Conservation (phyloP, 2,888 invertebrate species). For the Macaria liturata region DNA sequence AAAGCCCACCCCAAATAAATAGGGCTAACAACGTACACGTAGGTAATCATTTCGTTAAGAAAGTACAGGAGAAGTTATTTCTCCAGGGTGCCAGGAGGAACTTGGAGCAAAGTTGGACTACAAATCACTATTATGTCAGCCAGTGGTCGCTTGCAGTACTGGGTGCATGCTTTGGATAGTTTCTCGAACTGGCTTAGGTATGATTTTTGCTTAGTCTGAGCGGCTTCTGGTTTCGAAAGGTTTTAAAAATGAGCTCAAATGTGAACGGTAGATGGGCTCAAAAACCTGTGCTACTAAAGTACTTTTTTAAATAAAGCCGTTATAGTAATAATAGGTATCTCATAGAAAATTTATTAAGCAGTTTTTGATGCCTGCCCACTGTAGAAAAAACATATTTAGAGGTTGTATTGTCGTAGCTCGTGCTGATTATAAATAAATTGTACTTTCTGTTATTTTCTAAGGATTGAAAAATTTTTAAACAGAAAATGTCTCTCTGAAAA, state of each 20-base stretch:
- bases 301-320: too few species aligned
- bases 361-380: too few species aligned
- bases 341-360: too few species aligned
- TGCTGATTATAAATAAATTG: too few species aligned
- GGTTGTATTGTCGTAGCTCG: too few species aligned
- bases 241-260: neutral
- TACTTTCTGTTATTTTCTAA: too few species aligned
- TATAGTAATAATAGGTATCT: too few species aligned
- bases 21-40: constrained; percentile 78
- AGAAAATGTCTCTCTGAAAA: too few species aligned
- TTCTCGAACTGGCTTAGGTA: constrained; percentile 5
- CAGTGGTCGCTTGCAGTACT: constrained; percentile 52
- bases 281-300: too few species aligned
- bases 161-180: constrained; percentile 41
- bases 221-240: neutral
- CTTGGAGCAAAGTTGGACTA: constrained; percentile 53
- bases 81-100: constrained; percentile 62
- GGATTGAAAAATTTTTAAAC: too few species aligned
- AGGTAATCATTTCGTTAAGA: constrained; percentile 82
- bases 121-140: constrained; percentile 74
- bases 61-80: constrained; percentile 76
- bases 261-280: too few species aligned
- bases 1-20: constrained; percentile 77
- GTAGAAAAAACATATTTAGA: too few species aligned
- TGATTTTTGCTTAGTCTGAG: neutral